Percentiles rank a stretch among this genome's conserved stretches.
phyloP scores from a whole-genome alignment of 1,140 invertebrate genomes.

The Holotrichia oblita region DNA sequence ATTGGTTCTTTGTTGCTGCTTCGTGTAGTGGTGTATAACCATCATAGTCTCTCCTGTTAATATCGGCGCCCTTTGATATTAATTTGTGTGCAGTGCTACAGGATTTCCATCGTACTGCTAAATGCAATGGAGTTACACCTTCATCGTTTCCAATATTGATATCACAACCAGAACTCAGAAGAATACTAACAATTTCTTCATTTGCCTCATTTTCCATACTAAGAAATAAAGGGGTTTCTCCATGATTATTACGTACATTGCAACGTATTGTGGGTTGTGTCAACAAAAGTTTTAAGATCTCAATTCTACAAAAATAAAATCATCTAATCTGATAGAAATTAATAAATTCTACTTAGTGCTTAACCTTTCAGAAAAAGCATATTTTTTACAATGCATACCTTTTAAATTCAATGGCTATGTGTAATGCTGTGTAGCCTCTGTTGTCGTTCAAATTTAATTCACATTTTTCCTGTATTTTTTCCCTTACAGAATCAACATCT shows the following conservation, averaged over 20 bases:
- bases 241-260: neutral
- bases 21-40: constrained; percentile 29
- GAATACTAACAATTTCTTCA: neutral
- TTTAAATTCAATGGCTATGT: constrained; percentile 25
- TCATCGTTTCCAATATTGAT: constrained; percentile 20
- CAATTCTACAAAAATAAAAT: neutral
- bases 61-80: constrained; percentile 17
- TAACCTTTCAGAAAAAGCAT: neutral
- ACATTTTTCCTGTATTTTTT: neutral
- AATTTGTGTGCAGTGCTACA: neutral
- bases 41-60: constrained; percentile 32
- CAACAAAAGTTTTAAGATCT: constrained; percentile 15
- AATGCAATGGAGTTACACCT: constrained; percentile 38
- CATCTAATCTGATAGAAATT: too few species aligned
- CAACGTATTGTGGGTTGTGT: neutral
- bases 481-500: neutral
- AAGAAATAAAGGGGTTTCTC: constrained; percentile 31
- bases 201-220: constrained; percentile 17
- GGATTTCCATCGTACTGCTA: constrained; percentile 2
- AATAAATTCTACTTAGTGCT: too few species aligned
- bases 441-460: constrained; percentile 23
- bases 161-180: constrained; percentile 23
- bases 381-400: neutral
- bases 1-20: constrained; percentile 9
- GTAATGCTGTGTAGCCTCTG: constrained; percentile 23